Conservation (phyloP, 2,888 invertebrate species). For the Euproctis similis region DNA sequence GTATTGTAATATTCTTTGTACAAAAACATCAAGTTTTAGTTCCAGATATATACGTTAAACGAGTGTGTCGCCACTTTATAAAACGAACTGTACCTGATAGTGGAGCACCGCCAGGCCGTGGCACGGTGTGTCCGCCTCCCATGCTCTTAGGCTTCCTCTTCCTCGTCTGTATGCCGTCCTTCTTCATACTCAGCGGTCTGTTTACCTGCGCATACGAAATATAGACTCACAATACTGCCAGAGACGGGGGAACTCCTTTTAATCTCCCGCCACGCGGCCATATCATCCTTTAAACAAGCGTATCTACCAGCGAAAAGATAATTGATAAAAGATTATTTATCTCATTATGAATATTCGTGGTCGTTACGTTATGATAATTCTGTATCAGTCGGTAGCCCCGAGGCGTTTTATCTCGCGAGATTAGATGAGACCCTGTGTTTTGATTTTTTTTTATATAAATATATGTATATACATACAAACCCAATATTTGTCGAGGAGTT, state of each 20-base stretch:
- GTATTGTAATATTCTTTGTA: no score
- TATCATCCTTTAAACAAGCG: constrained; percentile 74
- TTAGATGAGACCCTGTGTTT: constrained; percentile 75
- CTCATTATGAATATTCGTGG: constrained; percentile 75
- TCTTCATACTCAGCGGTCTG: constrained; percentile 98
- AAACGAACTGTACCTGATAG: constrained; percentile 51
- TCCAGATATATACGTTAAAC: no score
- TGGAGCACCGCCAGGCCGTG: constrained; percentile 38
- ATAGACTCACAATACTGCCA: constrained; percentile 1
- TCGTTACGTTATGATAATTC: constrained; percentile 68
- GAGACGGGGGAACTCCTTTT: constrained; percentile 54
- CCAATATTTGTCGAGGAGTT: constrained; percentile 75
- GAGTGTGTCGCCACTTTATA: not conserved
- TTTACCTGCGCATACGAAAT: constrained; percentile 80
- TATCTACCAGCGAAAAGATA: constrained; percentile 69
- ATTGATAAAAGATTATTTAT: constrained; percentile 76
- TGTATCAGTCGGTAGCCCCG: constrained; percentile 75
- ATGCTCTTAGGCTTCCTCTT: constrained; percentile 92
- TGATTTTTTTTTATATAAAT: no score
- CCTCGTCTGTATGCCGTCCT: constrained; percentile 97
- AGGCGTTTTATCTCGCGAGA: constrained; percentile 72
- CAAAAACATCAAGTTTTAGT: no score
- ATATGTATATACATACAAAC: no score
- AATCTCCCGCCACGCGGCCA: constrained; percentile 55
- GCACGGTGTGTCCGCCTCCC: constrained; percentile 52